These are phyloP conservation scores for Pachyuromys duprasi DNA, from an alignment of 2,797 vertebrate species.

Conservation along the genomic window DNA sequence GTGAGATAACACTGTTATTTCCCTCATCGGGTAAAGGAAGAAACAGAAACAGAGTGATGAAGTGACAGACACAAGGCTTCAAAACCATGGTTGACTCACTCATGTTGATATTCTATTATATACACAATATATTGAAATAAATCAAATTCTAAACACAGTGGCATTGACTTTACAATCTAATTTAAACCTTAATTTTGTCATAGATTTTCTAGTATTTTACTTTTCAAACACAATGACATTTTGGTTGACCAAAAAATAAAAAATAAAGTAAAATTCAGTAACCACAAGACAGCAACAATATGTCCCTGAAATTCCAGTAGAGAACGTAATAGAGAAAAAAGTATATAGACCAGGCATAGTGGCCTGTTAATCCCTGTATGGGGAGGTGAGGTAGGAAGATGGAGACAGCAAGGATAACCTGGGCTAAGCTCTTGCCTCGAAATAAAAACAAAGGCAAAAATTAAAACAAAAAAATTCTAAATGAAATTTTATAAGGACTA, in stretches of 20 bases:
- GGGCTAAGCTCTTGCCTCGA: neutral
- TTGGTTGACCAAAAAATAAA: neutral
- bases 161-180: neutral
- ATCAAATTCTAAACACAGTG: slow-evolving; percentile 24
- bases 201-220: slow-evolving; percentile 26
- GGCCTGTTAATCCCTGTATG: neutral
- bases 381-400: neutral
- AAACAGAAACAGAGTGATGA: neutral
- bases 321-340: slow-evolving; percentile 13
- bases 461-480: neutral
- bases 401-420: neutral
- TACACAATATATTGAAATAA: neutral
- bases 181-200: slow-evolving; percentile 27
- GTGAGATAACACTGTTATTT: neutral
- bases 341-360: neutral
- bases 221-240: slow-evolving; percentile 21
- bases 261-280: neutral
- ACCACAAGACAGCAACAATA: neutral
- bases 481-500: slow-evolving; percentile 43
- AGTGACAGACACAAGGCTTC: neutral
- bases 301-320: slow-evolving; percentile 10
- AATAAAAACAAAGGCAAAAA: neutral
- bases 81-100: neutral
- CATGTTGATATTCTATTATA: neutral
- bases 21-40: neutral